Base-by-base conservation (phyloP, 1,140 invertebrate genomes). In the Ceratitis capitata region DNA sequence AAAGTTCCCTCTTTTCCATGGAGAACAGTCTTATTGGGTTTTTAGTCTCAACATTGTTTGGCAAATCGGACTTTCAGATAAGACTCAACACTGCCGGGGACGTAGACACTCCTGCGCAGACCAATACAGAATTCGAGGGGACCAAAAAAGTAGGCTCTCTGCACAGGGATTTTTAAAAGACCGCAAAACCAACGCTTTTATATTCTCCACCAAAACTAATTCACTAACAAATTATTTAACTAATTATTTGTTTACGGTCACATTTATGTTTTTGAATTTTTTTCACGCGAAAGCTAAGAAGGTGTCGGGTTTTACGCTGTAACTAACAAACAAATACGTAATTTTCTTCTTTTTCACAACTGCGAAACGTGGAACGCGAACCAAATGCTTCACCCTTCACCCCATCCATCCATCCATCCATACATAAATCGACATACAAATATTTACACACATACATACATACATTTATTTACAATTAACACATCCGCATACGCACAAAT, bases 301-400 rank as follows among this genome's bases (percentile, higher is more conserved):
- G 86, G 86, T 86, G 86, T 84, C 82, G 86, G 86, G 84, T 86
- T 86, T 49, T 47, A 61, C 26, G 26, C 56, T 82, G 85, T 86
- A 86, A 86, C 86, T 86, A 85, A 86, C 86, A 84, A 84, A 78
- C 12, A 74, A 86, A 83, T 74, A 78, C 35, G 56, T 51, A 82
- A 84, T 61, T 82, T 84, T 85, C 83, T 58, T 85, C 58, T 86
- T 69, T 85, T 74, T 78, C 61, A 82, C 78, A 56, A n/a, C 53
- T 35, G 12, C 49, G 53, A 84, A 26, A 86, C n/a, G 56, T 19
- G 39, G 16, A 86, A 82, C 51, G 12, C 19, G 74, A 85, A 51
- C 23, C 39, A 85, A 85, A 85, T 9, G 56, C 42, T 56, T 53
- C n/a, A n/a, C n/a, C n/a, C n/a, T 58, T 39, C 78, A 74, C 64